Percentiles rank a stretch among this genome's conserved stretches.
These are phyloP conservation scores for Agelaius phoeniceus DNA, from an alignment of 2,113 vertebrate species.

Conservation along the genomic window DNA sequence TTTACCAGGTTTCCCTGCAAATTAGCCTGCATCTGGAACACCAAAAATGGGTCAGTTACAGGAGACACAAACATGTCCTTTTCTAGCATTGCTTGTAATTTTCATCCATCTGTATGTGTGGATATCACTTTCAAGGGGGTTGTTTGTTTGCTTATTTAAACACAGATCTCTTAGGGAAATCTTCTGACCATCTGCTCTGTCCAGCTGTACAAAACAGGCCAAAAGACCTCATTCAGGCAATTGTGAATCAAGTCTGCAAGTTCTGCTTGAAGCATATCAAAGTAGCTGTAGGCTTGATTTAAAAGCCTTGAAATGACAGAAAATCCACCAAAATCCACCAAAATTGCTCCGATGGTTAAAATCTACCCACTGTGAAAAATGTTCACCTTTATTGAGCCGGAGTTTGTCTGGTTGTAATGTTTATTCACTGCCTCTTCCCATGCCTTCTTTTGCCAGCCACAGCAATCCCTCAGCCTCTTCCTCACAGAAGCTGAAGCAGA, in stretches of 20 bases:
- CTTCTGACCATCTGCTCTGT: constrained; percentile 50
- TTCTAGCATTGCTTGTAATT: neutral
- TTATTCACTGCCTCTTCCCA: neutral
- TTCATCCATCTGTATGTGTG: neutral
- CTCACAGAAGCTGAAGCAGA: neutral
- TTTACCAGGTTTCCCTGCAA: neutral
- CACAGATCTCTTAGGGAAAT: constrained; percentile 1
- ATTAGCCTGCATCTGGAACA: neutral
- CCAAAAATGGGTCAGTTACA: accelerated
- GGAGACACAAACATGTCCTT: neutral
- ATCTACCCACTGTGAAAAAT: neutral
- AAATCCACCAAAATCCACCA: neutral
- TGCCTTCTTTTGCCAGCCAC: neutral
- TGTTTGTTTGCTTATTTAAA: constrained; percentile 55
- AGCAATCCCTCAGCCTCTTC: neutral
- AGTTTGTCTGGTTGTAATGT: neutral
- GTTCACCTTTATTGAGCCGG: neutral
- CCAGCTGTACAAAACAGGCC: constrained; percentile 34
- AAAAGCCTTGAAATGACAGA: neutral
- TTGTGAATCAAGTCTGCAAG: neutral
- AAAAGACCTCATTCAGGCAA: constrained; percentile 23
- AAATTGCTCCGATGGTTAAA: neutral
- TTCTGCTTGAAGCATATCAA: neutral
- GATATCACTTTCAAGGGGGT: constrained; percentile 32
- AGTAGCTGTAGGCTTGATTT: neutral